phyloP scores from a whole-genome alignment of 2,113 vertebrate species.

The Spermophilus dauricus region DNA sequence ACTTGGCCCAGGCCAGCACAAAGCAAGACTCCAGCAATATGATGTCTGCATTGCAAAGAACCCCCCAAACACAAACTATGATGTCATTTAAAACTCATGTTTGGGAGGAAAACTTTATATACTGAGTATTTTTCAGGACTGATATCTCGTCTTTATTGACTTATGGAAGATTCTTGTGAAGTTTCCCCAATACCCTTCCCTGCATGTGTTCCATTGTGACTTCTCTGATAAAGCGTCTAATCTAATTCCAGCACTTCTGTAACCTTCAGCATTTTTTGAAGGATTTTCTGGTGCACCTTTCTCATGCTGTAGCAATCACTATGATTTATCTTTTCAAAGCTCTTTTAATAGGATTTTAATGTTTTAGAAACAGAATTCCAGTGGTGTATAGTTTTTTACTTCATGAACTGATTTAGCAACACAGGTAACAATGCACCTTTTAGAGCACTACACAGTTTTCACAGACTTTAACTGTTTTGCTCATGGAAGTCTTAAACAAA shows the following conservation, averaged over 20 bases:
- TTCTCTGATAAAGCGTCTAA: slow-evolving; percentile 87
- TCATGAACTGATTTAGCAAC: slow-evolving; percentile 88
- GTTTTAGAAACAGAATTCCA: slow-evolving; percentile 90
- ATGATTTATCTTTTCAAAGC: slow-evolving; percentile 89
- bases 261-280: slow-evolving; percentile 89
- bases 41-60: slow-evolving; percentile 88
- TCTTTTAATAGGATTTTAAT: slow-evolving; percentile 90
- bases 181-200: slow-evolving; percentile 84
- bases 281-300: slow-evolving; percentile 92
- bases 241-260: slow-evolving; percentile 91
- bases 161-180: slow-evolving; percentile 87
- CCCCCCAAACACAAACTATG: slow-evolving; percentile 88
- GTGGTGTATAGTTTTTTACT: slow-evolving; percentile 92
- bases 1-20: slow-evolving; percentile 79
- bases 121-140: slow-evolving; percentile 77
- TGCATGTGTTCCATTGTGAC: slow-evolving; percentile 89
- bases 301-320: slow-evolving; percentile 91
- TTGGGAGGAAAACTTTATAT: slow-evolving; percentile 82
- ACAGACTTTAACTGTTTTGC: slow-evolving; percentile 91
- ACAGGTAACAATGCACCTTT: slow-evolving; percentile 91
- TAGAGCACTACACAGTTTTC: slow-evolving; percentile 91
- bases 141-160: slow-evolving; percentile 78
- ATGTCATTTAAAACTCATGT: slow-evolving; percentile 77
- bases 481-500: slow-evolving; percentile 91
- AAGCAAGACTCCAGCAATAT: slow-evolving; percentile 88